These are phyloP conservation scores for Sturmia bella DNA, from an alignment of 2,888 invertebrate genomes.

Conservation along the genomic window DNA sequence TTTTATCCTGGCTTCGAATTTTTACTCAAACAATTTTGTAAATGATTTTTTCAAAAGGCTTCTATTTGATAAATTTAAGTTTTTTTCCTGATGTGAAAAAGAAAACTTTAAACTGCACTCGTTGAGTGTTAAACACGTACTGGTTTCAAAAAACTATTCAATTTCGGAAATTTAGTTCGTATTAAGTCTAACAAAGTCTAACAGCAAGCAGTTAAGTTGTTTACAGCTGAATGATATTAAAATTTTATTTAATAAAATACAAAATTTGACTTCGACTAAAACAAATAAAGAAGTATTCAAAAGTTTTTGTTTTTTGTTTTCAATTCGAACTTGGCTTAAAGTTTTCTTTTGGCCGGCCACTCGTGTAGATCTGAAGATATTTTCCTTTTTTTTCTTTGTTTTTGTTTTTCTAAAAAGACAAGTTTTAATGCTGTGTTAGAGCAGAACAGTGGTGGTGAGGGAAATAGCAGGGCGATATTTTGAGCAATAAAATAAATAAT, in stretches of 20 bases:
- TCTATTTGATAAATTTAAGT: neutral
- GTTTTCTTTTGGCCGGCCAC: constrained; percentile 15
- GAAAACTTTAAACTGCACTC: constrained; percentile 71
- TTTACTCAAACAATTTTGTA: neutral
- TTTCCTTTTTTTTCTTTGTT: constrained; percentile 20
- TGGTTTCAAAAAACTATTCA: constrained; percentile 74
- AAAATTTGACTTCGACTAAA: constrained; percentile 51
- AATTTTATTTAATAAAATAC: constrained; percentile 44
- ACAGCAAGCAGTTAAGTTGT: constrained; percentile 18
- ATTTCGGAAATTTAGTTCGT: constrained; percentile 60
- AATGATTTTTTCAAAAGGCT: constrained; percentile 1
- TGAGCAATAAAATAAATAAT: no score
- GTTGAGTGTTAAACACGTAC: constrained; percentile 77
- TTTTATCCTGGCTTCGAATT: constrained; percentile 2
- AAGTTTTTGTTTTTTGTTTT: constrained; percentile 46
- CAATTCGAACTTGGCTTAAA: constrained; percentile 22
- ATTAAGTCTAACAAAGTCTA: constrained; percentile 28
- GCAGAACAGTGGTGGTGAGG: constrained; percentile 29
- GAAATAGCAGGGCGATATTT: neutral
- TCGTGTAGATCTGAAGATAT: neutral
- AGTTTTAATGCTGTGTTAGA: constrained; percentile 45
- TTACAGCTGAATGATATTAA: constrained; percentile 8
- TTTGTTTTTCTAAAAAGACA: constrained; percentile 38
- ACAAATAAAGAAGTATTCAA: constrained; percentile 42
- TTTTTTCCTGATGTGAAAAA: constrained; percentile 1